These are phyloP conservation scores for Rhinatrema bivittatum DNA, from an alignment of 2,797 vertebrate species.

Conservation along the genomic window DNA sequence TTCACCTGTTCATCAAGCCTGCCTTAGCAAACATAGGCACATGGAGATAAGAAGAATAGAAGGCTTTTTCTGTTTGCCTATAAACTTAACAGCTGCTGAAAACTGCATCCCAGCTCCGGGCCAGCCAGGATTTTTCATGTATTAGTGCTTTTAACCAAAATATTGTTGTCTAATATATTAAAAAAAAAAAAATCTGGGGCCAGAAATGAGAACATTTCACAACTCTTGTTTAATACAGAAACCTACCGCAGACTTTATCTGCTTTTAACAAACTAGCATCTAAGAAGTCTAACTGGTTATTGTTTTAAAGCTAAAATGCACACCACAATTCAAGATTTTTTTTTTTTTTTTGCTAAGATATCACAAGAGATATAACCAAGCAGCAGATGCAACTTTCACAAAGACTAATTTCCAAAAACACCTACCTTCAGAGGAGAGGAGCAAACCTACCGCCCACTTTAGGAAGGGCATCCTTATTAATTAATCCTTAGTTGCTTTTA, in stretches of 20 bases:
- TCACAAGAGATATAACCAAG: no score
- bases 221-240: slow-evolving; percentile 12
- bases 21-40: slow-evolving; percentile 42
- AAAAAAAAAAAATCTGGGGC: background rate
- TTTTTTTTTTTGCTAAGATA: no score
- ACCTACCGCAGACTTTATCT: background rate
- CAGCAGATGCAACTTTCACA: background rate
- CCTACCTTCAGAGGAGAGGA: slow-evolving; percentile 42
- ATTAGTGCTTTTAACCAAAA: no score
- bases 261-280: slow-evolving; percentile 20
- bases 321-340: background rate
- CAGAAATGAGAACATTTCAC: background rate
- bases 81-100: slow-evolving; percentile 33
- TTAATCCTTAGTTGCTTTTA: background rate
- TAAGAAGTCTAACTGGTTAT: no score
- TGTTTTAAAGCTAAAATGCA: background rate
- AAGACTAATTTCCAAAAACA: background rate
- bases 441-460: slow-evolving; percentile 2
- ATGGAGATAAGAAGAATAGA: slow-evolving; percentile 30
- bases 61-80: slow-evolving; percentile 41
- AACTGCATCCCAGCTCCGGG: slow-evolving; percentile 19
- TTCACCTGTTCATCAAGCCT: slow-evolving; percentile 24
- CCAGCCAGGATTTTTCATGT: slow-evolving; percentile 12
- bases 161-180: background rate
- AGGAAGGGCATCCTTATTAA: slow-evolving; percentile 23